Evolutionary conservation across 2,888 invertebrate species (phyloP), one percentile per base, ranked within the genome.

Genomic region (Thymelicus lineola): DNA sequence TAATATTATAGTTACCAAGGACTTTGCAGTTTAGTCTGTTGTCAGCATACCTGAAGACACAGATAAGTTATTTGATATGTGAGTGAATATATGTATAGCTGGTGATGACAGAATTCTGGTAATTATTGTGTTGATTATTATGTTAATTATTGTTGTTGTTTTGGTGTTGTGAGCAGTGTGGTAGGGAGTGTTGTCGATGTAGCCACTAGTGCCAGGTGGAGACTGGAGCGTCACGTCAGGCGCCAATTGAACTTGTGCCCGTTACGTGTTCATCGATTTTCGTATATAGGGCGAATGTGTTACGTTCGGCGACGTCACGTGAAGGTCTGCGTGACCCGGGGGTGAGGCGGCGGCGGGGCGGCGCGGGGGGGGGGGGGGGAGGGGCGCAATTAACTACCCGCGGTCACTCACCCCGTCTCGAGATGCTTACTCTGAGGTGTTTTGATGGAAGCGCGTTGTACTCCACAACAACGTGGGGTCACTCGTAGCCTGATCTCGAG

Each of bases 351-450:
- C 28, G 10, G 61, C 71, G 71, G 61, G 72, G 67, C 73, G 70
- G 69, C 71, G 74, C 58, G 65, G 66, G 66, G 58, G 73, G 73
- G 75, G 7, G 70, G 75, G 75, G 76, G 76, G 80, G 77, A 76
- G 77, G 77, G 79, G 76, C 85, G 84, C 87, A 91, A 91, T 91
- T 91, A 91, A 84, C 88, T 85, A 80, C 82, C 83, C 83, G 83
- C 87, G 89, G 90, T 88, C 91, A 82, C 83, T 84, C 86, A 91
- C 89, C 90, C 80, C 81, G 70, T 70, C 70, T 70, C 70, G 70
- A 70, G 70, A 65, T 65, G 65, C 58, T 48, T 15, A 45, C 38
- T 48, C 15, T 0, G 55, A 68, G 68, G 68, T 69, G 69, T 59
- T 69, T 63, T 55, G 58, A 58, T 69, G 38, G 58, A 53, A 35